Percentiles rank a stretch among this genome's conserved stretches.
Conservation (phyloP, 2,113 vertebrate genomes). For the Physeter macrocephalus region DNA sequence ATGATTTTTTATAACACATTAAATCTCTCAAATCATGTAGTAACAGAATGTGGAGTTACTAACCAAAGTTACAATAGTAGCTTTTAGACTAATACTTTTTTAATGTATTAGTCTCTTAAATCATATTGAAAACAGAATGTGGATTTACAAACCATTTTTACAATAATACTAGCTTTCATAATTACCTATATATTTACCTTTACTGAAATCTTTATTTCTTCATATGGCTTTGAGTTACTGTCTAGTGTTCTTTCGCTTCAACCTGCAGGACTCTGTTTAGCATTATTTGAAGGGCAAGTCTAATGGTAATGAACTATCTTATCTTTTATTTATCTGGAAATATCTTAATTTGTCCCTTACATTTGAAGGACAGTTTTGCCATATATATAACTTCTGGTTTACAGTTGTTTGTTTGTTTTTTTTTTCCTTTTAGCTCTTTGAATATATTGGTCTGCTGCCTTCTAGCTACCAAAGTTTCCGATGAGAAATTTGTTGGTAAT, state of each 20-base stretch:
- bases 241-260: background rate
- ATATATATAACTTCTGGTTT: background rate
- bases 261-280: background rate
- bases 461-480: background rate
- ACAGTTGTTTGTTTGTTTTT: background rate
- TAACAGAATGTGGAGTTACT: background rate
- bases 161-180: background rate
- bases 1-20: background rate
- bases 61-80: background rate
- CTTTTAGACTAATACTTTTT: background rate
- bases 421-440: background rate
- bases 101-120: background rate
- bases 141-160: background rate
- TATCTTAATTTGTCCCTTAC: background rate
- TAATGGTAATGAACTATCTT: background rate
- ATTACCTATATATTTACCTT: background rate
- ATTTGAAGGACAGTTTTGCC: background rate
- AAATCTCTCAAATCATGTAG: background rate
- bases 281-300: background rate
- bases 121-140: background rate
- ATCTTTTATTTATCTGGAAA: background rate
- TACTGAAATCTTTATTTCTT: background rate
- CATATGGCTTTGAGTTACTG: background rate
- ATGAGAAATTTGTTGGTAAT: background rate
- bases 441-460: background rate